Base-by-base conservation (phyloP, 2,888 invertebrate species). In the Limnephilus auricula region DNA sequence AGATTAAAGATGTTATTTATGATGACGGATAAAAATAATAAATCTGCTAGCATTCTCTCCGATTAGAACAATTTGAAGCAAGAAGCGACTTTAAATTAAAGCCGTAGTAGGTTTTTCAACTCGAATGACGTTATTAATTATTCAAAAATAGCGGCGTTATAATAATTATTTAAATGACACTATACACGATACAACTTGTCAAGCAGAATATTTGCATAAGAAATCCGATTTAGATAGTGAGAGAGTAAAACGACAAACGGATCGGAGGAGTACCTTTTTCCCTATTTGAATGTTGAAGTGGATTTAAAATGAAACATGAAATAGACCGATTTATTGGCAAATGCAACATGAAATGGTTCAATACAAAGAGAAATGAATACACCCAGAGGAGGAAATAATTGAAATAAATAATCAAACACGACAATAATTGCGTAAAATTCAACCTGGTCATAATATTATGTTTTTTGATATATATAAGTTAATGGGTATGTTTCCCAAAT, bases 141-240 rank as follows among this genome's bases (percentile, higher is more conserved):
- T 65, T 65, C 25, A 65, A 25, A 18, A 5, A 18, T 65, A 65
- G 18, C 65, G 4, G n/a, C n/a, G 9, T 65, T 65, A 25, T 25
- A 65, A 65, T 65, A n/a, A 65, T 65, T 65, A 65, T 65, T 65
- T 65, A 65, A 65, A 65, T 65, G 65, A 65, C 65, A 25, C n/a
- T 65, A 65, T n/a, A 65, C 65, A 65, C 65, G 65, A 65, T n/a
- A 25, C 65, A 9, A 65, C 65, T 6, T 65, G 65, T 65, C 65
- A 65, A 65, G n/a, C 65, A 65, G 65, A 65, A 65, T 65, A 65
- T 65, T n/a, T 65, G 65, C 65, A 65, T 65, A 65, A 65, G 65
- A 65, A 65, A 65, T n/a, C 65, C 6, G 65, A 25, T 65, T 4
- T 25, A 65, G 65, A 65, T 65, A 6, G n/a, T n/a, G 65, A 65